Percentiles rank a stretch among this genome's conserved stretches.
Conservation (phyloP, 2,113 vertebrate species). For the Irena cyanogastra region DNA sequence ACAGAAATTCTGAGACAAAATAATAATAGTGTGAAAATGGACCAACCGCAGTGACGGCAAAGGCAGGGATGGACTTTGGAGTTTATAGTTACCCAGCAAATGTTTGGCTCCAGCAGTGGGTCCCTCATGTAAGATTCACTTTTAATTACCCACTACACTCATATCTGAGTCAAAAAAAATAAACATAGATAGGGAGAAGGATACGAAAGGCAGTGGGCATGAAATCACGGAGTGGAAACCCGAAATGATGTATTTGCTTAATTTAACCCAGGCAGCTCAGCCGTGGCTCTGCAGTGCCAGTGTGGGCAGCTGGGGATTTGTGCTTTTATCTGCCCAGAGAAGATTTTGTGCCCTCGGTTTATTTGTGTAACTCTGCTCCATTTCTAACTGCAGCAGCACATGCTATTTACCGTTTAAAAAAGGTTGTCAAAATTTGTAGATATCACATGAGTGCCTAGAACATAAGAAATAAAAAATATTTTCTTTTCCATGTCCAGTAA, state of each 20-base stretch:
- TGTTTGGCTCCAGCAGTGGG: constrained; percentile 13
- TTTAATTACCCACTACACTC: constrained; percentile 28
- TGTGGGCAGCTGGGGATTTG: neutral
- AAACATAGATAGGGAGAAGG: constrained; percentile 20
- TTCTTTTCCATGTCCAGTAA: constrained; percentile 3
- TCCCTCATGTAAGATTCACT: constrained; percentile 35
- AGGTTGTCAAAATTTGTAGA: neutral
- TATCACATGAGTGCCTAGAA: neutral
- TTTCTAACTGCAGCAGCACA: neutral
- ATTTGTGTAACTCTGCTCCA: neutral
- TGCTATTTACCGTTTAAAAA: neutral
- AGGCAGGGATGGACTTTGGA: neutral
- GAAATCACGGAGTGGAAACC: neutral
- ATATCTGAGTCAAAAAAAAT: constrained; percentile 18
- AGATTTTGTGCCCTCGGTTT: neutral
- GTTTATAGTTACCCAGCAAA: constrained; percentile 23
- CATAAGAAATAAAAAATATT: constrained; percentile 16
- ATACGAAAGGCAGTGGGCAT: neutral
- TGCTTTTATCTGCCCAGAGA: neutral
- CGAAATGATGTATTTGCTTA: neutral
- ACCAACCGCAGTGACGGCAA: constrained; percentile 14
- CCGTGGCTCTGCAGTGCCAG: neutral
- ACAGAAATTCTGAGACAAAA: constrained; percentile 58
- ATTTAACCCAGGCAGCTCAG: neutral
- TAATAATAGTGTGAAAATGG: constrained; percentile 64